Conservation (phyloP, 2,888 invertebrate species). For the Pycnomerus fuliginosus region DNA sequence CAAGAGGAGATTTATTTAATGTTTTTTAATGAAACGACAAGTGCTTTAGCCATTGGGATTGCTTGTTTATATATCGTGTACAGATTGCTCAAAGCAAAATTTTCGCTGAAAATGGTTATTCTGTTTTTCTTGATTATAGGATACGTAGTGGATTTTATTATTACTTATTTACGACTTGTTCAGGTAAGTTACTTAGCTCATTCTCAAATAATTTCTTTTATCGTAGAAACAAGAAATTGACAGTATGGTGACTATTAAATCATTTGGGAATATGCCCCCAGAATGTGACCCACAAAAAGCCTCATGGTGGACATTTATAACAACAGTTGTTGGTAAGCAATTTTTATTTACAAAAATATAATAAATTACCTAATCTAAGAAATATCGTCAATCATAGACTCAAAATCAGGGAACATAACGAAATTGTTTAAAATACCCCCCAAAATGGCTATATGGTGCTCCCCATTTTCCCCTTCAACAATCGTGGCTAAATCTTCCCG, state of each 20-base stretch:
- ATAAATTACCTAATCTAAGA: constrained; percentile 5
- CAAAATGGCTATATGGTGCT: constrained; percentile 11
- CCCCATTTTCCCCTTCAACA: constrained; percentile 8
- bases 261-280: constrained; percentile 13
- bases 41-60: constrained; percentile 24
- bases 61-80: constrained; percentile 4
- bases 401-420: constrained; percentile 19
- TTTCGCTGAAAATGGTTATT: constrained; percentile 12
- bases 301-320: constrained; percentile 11
- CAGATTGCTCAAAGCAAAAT: constrained; percentile 10
- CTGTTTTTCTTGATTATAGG: constrained; percentile 8
- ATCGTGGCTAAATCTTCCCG: constrained; percentile 18
- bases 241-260: constrained; percentile 11
- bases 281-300: constrained; percentile 20
- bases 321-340: constrained; percentile 13
- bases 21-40: constrained; percentile 13
- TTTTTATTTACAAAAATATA: constrained; percentile 9
- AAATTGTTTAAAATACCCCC: constrained; percentile 14
- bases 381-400: constrained; percentile 3
- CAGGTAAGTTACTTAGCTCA: constrained; percentile 10
- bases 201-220: neutral
- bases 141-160: constrained; percentile 11
- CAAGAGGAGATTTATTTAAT: constrained; percentile 11
- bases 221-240: constrained; percentile 19
- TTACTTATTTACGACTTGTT: constrained; percentile 11